Base-by-base conservation (phyloP, 2,113 vertebrate species). In the Toxostoma redivivum region DNA sequence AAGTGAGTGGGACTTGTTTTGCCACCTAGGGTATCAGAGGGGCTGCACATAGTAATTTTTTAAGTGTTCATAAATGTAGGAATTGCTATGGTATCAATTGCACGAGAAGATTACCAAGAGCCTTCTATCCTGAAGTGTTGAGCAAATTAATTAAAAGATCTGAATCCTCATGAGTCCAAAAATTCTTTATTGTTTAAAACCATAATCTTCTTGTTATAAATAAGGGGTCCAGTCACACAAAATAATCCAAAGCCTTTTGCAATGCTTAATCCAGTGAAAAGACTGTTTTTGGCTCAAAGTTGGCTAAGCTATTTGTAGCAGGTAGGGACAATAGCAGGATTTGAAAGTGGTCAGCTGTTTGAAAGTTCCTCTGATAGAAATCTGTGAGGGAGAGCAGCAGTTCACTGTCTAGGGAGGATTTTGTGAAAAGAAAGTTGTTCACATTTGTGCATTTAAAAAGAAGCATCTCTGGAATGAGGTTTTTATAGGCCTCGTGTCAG, bases 191-290 rank as follows among this genome's bases (percentile, higher is more conserved):
- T 92, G 67, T 69, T 95, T 96, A 96, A 96, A 76, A 83, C 86
- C n/a, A 86, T 97, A 97, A 97, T 92, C 93, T 91, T 92, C 97
- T 97, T 96, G 60, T 69, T 88, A 83, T 91, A 92, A 90, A 96
- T 92, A 95, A 96, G 85, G 62, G 37, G 28, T 71, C 86, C 35
- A 93, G 73, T 96, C 90, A 96, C 88, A 95, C 70, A 88, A 93
- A 93, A 94, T 93, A 95, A 96, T 96, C 90, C 87, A 93, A 92
- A 94, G 71, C 88, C 91, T 93, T 92, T 84, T 92, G 93, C 94
- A 97, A 93, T 94, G 90, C 71, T 79, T 95, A 97, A 96, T 96
- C 91, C 74, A 91, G 65, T 78, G 89, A 90, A 95, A 93, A 90
- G 89, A 94, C 51, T 48, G 64, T 19, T 48, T 95, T 92, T 57